Evolutionary conservation across 2,888 invertebrate genomes (phyloP).

Genomic region (Calameuta filiformis): DNA sequence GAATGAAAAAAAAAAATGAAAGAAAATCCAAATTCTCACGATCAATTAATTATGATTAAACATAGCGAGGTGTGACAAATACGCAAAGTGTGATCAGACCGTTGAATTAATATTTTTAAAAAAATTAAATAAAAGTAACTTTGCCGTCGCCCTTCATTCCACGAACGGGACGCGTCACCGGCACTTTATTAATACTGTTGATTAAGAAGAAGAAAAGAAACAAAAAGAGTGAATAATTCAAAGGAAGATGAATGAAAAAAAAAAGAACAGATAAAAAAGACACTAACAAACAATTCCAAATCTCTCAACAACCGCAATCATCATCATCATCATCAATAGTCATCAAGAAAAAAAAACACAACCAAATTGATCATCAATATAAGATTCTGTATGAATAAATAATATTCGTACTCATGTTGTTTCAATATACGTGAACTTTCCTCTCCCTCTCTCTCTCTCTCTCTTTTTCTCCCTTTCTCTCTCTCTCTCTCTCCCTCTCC

Average conservation of each 20-base stretch:
- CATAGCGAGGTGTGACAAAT: not conserved
- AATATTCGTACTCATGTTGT: conserved; percentile 57
- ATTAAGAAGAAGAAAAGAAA: conserved; percentile 8
- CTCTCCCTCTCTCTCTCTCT: conserved; percentile 29
- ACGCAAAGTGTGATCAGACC: not conserved
- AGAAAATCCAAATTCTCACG: conserved; percentile 12
- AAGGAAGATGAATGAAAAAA: conserved; percentile 26
- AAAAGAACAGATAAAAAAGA: conserved; percentile 42
- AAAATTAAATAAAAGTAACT: not conserved
- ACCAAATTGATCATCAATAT: conserved; percentile 23
- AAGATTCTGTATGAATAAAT: conserved; percentile 39
- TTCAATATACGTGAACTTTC: conserved; percentile 54
- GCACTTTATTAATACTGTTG: not conserved
- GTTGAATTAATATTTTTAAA: not conserved
- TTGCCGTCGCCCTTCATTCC: not conserved
- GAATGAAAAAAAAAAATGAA: conserved; percentile 39
- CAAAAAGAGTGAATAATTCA: conserved; percentile 38
- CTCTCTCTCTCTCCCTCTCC: conserved; percentile 29
- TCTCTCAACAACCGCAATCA: conserved; percentile 64
- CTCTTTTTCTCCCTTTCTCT: conserved; percentile 15
- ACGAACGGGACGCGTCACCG: not conserved
- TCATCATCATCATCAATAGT: conserved; percentile 55
- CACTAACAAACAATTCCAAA: conserved; percentile 59
- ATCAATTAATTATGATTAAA: not conserved
- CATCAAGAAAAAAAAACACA: conserved; percentile 41